A percentile compares a stretch with the other conserved stretches of the same genome.
Evolutionary conservation across 2,113 vertebrate species (phyloP).

Genomic region (Vidua chalybeata): DNA sequence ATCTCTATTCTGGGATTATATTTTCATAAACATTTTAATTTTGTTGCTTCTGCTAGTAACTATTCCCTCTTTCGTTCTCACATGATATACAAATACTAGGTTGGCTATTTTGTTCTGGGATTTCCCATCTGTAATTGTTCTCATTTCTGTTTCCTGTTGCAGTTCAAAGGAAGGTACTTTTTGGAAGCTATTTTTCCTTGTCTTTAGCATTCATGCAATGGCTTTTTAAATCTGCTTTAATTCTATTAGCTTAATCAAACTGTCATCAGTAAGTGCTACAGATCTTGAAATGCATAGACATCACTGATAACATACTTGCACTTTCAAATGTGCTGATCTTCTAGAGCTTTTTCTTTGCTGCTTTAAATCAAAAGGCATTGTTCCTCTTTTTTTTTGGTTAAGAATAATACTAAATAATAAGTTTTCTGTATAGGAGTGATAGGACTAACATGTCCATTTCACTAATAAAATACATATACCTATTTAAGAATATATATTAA

Average conservation of each 20-base stretch:
- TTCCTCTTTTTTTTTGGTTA: neutral
- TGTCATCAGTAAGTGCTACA: neutral
- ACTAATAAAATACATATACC: neutral
- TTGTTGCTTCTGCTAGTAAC: neutral
- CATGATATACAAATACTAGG: neutral
- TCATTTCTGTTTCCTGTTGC: neutral
- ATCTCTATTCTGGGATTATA: neutral
- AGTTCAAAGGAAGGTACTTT: neutral
- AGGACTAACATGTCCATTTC: neutral
- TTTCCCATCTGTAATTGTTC: neutral
- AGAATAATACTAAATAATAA: neutral
- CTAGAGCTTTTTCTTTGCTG: neutral
- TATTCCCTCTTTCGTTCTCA: neutral
- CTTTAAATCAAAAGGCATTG: neutral
- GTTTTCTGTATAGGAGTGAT: neutral
- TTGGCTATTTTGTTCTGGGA: neutral
- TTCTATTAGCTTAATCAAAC: neutral
- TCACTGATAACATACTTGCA: neutral
- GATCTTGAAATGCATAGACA: neutral
- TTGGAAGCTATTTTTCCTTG: neutral
- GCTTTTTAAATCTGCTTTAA: neutral
- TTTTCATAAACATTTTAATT: neutral
- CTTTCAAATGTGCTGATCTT: neutral
- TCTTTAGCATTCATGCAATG: neutral
- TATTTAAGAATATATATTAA: neutral